These are phyloP conservation scores for Crypturellus tataupa DNA, from an alignment of 2,797 vertebrate species.

Conservation along the genomic window DNA sequence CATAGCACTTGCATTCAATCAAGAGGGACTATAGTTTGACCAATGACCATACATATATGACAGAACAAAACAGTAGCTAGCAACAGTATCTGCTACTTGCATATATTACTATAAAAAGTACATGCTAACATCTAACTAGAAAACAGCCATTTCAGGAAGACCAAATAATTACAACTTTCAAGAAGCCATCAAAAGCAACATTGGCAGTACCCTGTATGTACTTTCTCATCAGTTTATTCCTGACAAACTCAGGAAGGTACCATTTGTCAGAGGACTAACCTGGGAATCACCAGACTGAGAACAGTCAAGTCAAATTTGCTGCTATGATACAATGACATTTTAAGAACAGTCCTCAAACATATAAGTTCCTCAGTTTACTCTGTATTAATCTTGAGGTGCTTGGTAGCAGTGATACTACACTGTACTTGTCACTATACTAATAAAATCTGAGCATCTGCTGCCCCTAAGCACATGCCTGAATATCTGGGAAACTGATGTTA, in stretches of 20 bases:
- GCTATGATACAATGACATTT: not conserved
- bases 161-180: no score
- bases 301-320: not conserved
- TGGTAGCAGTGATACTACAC: not conserved
- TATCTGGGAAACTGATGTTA: not conserved
- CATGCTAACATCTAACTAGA: not conserved
- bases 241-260: not conserved
- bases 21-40: not conserved
- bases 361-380: not conserved
- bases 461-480: not conserved
- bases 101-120: not conserved
- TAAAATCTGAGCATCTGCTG: not conserved
- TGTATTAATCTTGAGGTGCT: rapidly evolving
- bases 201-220: rapidly evolving
- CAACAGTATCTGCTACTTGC: not conserved
- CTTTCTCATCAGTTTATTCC: not conserved
- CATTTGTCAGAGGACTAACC: not conserved
- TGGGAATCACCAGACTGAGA: not conserved
- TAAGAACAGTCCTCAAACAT: not conserved
- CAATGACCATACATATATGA: not conserved
- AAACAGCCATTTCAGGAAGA: not conserved
- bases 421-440: not conserved
- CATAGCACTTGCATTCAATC: not conserved
- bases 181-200: not conserved
- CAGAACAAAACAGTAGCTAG: not conserved